A percentile compares a stretch with the other conserved stretches of the same genome.
Conservation (phyloP, 2,113 vertebrate genomes). For the Hippocampus guttulatus region DNA sequence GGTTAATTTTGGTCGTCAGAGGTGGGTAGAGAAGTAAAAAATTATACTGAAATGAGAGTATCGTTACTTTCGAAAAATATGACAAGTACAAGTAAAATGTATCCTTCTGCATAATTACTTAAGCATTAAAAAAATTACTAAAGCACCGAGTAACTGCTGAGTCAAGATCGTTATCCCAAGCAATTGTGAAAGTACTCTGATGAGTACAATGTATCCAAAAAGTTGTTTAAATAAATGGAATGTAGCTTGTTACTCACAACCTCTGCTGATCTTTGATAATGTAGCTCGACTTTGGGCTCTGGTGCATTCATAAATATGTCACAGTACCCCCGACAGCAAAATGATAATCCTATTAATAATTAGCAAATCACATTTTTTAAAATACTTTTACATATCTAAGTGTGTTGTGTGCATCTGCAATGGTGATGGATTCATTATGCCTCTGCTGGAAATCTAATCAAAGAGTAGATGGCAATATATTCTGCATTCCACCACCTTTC, state of each 20-base stretch:
- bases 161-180: no score
- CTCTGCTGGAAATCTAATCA: slow-evolving; percentile 5
- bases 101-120: no score
- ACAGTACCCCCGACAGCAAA: slow-evolving; percentile 11
- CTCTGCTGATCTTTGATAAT: slow-evolving; percentile 16
- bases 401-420: slow-evolving; percentile 6
- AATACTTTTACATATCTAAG: slow-evolving; percentile 13
- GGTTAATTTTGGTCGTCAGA: neutral
- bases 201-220: neutral
- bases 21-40: no score
- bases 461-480: neutral
- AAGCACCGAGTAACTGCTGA: no score
- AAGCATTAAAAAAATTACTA: no score
- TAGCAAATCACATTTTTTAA: slow-evolving; percentile 2
- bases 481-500: neutral
- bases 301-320: slow-evolving; percentile 12
- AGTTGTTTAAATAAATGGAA: neutral
- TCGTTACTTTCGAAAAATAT: no score
- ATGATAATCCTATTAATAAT: slow-evolving; percentile 29
- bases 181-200: neutral
- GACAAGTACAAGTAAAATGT: no score
- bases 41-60: no score
- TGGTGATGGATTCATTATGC: slow-evolving; percentile 15
- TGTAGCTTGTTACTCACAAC: neutral
- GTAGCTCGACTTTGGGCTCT: slow-evolving; percentile 9